Conservation (phyloP, 2,113 vertebrate genomes). For the Urocolius indicus region DNA sequence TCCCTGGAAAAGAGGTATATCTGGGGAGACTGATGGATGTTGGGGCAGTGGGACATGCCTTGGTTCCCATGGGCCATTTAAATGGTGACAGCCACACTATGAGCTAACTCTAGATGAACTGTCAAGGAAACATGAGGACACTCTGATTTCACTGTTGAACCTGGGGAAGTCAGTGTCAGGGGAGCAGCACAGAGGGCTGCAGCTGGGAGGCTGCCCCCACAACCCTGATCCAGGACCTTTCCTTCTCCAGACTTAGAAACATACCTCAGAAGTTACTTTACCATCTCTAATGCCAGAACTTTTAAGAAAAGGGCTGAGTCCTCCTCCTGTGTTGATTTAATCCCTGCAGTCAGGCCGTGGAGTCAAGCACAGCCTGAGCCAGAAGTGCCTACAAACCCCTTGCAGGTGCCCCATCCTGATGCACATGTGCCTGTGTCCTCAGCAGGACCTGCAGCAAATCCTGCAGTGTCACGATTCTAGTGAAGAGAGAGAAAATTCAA, state of each 20-base stretch:
- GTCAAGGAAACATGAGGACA: not conserved
- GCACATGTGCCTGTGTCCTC: accelerated
- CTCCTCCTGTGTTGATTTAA: not conserved
- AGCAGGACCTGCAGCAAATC: not conserved
- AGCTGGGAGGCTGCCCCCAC: accelerated
- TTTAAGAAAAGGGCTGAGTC: not conserved
- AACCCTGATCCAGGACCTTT: not conserved
- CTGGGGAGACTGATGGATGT: not conserved
- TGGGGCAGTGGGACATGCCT: not conserved
- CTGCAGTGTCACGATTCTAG: accelerated
- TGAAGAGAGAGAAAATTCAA: not conserved
- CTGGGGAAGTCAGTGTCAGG: accelerated
- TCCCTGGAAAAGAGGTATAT: not conserved
- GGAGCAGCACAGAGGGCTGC: not conserved
- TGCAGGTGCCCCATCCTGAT: accelerated
- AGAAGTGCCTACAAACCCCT: not conserved
- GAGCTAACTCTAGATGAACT: not conserved
- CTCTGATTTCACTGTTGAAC: not conserved
- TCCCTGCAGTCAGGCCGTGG: accelerated
- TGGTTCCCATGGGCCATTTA: accelerated
- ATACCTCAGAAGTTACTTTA: not conserved
- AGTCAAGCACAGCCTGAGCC: not conserved
- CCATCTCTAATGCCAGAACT: not conserved
- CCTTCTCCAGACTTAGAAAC: not conserved
- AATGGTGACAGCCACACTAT: too few species aligned